Evolutionary conservation across 1,140 invertebrate genomes (phyloP), one percentile per base, ranked within the genome.

Genomic region (Macrobrachium nipponense): DNA sequence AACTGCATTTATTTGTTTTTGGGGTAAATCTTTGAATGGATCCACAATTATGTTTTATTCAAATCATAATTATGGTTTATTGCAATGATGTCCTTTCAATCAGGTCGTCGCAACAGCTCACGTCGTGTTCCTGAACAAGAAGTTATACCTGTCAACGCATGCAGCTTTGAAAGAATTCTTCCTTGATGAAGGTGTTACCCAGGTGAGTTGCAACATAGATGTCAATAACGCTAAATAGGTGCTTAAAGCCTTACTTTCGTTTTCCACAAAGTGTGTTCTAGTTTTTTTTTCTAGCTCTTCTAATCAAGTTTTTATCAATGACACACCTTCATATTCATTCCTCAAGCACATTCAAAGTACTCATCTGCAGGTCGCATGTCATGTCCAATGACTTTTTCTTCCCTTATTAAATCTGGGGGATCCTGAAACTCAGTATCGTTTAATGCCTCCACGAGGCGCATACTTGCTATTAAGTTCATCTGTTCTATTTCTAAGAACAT

Each of bases 131-230:
- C 77, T 70, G 12, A 83, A 86, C 12, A 85, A 89, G 18, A 88
- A 94, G 92, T 94, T 94, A 60, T 95, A 95, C 87, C 90, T 92
- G 44, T 92, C 91, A n/a, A 94, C 94, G 51, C 94, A 93, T 23
- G 92, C 94, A 68, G 92, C 94, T 72, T 92, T 95, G 5, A 93
- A 93, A 7, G 91, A 93, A 2, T 96, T 95, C 90, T 95, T 96
- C 88, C 90, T 93, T 11, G 93, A 94, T 80, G 94, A 95, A n/a
- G 95, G 95, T 6, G 95, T 96, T 61, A 94, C 94, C 5, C 93
- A 94, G 88, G 94, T 95, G 5, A 96, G 89, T 79, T 27, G 12
- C 23, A 73, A 27, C 15, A 11, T 60, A 11, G 18, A 58, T 6
- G 15, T 11, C 2, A 20, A 58, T 59, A n/a, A 59, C 36, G n/a